phyloP scores from a whole-genome alignment of 2,797 vertebrate species.

The Cuculus canorus region DNA sequence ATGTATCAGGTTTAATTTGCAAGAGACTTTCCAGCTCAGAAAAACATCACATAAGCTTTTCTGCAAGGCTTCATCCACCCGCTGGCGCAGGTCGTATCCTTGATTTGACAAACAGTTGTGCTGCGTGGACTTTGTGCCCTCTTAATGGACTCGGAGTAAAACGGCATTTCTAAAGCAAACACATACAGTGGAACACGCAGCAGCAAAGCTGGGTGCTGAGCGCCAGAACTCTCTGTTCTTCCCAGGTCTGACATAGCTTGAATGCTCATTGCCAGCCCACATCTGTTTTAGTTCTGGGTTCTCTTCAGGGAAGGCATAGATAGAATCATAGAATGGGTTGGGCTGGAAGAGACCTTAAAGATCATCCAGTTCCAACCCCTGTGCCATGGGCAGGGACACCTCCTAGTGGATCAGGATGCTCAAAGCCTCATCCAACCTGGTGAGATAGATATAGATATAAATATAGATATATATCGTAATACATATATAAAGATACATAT shows the following conservation, averaged over 20 bases:
- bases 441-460: no score
- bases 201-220: background rate
- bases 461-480: no score
- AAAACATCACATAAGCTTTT: background rate
- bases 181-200: background rate
- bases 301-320: background rate
- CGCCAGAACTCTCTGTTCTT: background rate
- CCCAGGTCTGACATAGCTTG: background rate
- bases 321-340: no score
- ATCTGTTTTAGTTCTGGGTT: accelerated
- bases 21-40: background rate
- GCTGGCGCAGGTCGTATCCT: background rate
- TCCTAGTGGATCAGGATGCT: no score
- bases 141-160: background rate
- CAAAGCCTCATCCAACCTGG: no score
- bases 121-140: background rate
- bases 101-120: background rate
- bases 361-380: no score
- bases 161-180: constrained; percentile 22
- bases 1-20: background rate
- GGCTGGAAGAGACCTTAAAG: no score
- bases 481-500: no score
- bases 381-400: no score
- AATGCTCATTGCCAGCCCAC: background rate
- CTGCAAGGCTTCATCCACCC: background rate